These are phyloP conservation scores for Synanthedon formicaeformis DNA, from an alignment of 2,888 invertebrate species.

Conservation along the genomic window DNA sequence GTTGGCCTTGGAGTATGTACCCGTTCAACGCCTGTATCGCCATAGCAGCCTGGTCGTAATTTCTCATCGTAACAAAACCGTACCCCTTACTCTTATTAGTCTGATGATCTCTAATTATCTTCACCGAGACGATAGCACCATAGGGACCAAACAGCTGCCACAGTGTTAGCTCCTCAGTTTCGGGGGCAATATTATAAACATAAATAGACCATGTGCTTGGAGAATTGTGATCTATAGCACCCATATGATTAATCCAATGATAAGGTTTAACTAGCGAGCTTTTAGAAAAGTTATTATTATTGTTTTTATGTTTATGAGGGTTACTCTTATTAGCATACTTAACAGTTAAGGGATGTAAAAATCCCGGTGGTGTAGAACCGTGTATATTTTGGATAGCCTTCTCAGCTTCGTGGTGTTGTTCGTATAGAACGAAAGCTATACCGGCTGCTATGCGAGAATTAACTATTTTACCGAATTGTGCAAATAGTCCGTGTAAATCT, in stretches of 20 bases:
- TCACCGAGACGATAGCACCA: constrained; percentile 70
- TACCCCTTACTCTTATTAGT: constrained; percentile 69
- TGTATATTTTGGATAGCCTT: constrained; percentile 63
- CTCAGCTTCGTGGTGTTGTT: constrained; percentile 65
- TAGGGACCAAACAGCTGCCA: constrained; percentile 69
- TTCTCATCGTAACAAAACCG: constrained; percentile 69
- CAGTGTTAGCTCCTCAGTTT: constrained; percentile 64
- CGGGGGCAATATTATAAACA: constrained; percentile 66
- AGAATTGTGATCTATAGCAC: constrained; percentile 60
- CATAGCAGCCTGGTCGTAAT: constrained; percentile 68
- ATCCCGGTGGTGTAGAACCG: constrained; percentile 62
- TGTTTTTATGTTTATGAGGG: constrained; percentile 64
- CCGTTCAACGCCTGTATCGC: constrained; percentile 67
- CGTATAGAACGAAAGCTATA: constrained; percentile 67
- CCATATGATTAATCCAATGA: constrained; percentile 67
- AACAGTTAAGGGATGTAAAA: constrained; percentile 67
- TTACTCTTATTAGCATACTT: constrained; percentile 71
- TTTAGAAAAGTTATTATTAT: constrained; percentile 62
- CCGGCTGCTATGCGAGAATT: constrained; percentile 69
- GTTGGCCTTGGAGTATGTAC: constrained; percentile 59
- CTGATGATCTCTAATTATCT: constrained; percentile 67
- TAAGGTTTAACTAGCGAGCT: constrained; percentile 57
- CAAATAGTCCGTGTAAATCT: constrained; percentile 67
- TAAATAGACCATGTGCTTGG: constrained; percentile 69
- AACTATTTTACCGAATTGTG: constrained; percentile 69